Conservation (phyloP, 1,140 invertebrate genomes). For the Lepidurus packardi region DNA sequence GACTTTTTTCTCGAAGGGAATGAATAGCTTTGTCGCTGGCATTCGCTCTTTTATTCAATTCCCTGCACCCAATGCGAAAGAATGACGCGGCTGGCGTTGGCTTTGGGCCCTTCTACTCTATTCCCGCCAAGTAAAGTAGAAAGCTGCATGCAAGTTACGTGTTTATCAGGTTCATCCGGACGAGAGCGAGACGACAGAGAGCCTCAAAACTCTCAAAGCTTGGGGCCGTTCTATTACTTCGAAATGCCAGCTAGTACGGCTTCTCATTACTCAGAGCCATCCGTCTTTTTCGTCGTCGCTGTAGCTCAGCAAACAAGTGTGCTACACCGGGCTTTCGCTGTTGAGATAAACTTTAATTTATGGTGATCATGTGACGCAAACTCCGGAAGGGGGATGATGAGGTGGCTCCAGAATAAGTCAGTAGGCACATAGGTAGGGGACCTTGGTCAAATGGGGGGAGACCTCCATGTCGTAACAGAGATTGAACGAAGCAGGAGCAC, state of each 20-base stretch:
- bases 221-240: not conserved
- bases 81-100: constrained; percentile 4
- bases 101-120: not conserved
- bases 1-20: constrained; percentile 16
- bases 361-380: not conserved
- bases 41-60: constrained; percentile 11
- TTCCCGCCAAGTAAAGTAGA: not conserved
- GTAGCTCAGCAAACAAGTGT: not conserved
- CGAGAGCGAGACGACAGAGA: not conserved
- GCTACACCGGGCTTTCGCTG: not conserved
- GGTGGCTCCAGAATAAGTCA: not conserved
- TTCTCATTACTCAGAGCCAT: not conserved
- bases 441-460: not conserved
- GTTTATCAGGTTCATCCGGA: constrained; percentile 19
- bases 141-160: constrained; percentile 11
- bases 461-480: no score
- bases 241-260: not conserved
- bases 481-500: no score
- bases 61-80: not conserved
- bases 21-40: constrained; percentile 18
- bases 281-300: not conserved
- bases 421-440: not conserved
- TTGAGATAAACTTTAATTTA: not conserved
- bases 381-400: not conserved
- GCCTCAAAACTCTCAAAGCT: not conserved